Evolutionary conservation across 2,888 invertebrate genomes (phyloP), one percentile per base, ranked within the genome.

Genomic region (Heteromurus nitidus): DNA sequence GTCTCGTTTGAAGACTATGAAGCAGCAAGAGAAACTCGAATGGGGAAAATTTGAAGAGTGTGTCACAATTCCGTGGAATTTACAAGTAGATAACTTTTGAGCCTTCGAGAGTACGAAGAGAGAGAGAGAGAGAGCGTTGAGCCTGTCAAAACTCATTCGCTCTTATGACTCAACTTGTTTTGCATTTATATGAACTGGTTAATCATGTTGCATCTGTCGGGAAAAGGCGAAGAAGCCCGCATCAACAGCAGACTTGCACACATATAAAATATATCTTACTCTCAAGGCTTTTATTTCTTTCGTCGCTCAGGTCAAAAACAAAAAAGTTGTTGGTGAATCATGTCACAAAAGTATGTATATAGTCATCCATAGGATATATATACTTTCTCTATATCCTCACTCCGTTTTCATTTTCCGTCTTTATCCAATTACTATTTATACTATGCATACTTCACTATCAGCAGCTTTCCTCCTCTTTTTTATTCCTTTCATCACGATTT

Each of bases 381-480:
- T n/a, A n/a, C n/a, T n/a, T n/a, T n/a, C n/a, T n/a, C n/a, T n/a
- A n/a, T n/a, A n/a, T n/a, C n/a, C n/a, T n/a, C n/a, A 9, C 7
- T n/a, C 26, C 24, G 2, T n/a, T 55, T 55, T 55, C 1, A 24
- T 13, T 24, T 22, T 3, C 5, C 22, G 24, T 55, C 13, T 26
- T 55, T 55, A 55, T 55, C 55, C 55, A 55, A 55, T 55, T 55
- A 55, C 55, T 26, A 55, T 55, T 55, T 55, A 55, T 55, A 55
- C 24, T 26, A 55, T 55, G 55, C 55, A 55, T 24, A 2, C 55
- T n/a, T 47, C 47, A 47, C 47, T 47, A 5, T 36, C 20, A 50
- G 16, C 50, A 50, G 50, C 5, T 16, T n/a, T 16, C 3, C 47
- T 3, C 20, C 55, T 26, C 24, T 26, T 11, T 53, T 24, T 26